Evolutionary conservation across 2,888 invertebrate genomes (phyloP).

Genomic region (Archips crataeganus): DNA sequence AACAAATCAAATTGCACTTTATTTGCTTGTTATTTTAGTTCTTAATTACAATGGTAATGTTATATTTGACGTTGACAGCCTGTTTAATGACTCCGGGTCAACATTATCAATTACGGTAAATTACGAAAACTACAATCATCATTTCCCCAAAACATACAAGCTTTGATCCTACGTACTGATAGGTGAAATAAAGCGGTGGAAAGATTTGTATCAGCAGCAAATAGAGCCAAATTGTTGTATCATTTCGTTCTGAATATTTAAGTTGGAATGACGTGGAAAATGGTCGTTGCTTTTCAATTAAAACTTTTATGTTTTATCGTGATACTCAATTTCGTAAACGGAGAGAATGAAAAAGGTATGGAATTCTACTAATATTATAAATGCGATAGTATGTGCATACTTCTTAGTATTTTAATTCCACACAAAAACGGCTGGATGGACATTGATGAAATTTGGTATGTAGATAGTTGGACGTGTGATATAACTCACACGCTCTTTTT

Average conservation of each 20-base stretch:
- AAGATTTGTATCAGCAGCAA: slow-evolving; percentile 53
- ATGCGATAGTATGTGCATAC: too few species aligned
- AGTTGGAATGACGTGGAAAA: slow-evolving; percentile 48
- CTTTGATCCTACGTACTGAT: slow-evolving; percentile 30
- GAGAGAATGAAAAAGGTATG: slow-evolving; percentile 53
- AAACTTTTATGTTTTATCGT: slow-evolving; percentile 46
- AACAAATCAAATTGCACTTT: not conserved
- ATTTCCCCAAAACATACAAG: slow-evolving; percentile 25
- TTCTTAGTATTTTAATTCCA: too few species aligned
- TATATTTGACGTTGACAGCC: not conserved
- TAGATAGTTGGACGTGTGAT: too few species aligned
- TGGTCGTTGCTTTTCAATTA: slow-evolving; percentile 45
- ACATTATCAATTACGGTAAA: slow-evolving; percentile 17
- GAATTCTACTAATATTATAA: too few species aligned
- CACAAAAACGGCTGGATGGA: too few species aligned
- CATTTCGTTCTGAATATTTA: slow-evolving; percentile 52
- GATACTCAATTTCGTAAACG: slow-evolving; percentile 43
- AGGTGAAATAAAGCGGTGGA: slow-evolving; percentile 46
- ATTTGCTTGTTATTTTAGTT: not conserved
- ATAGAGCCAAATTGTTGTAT: slow-evolving; percentile 48
- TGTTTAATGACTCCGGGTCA: not conserved
- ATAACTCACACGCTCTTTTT: too few species aligned
- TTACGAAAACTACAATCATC: slow-evolving; percentile 27
- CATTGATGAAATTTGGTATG: too few species aligned
- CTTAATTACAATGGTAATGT: not conserved